Evolutionary conservation across 2,888 invertebrate genomes (phyloP).

Genomic region (Timema podura): DNA sequence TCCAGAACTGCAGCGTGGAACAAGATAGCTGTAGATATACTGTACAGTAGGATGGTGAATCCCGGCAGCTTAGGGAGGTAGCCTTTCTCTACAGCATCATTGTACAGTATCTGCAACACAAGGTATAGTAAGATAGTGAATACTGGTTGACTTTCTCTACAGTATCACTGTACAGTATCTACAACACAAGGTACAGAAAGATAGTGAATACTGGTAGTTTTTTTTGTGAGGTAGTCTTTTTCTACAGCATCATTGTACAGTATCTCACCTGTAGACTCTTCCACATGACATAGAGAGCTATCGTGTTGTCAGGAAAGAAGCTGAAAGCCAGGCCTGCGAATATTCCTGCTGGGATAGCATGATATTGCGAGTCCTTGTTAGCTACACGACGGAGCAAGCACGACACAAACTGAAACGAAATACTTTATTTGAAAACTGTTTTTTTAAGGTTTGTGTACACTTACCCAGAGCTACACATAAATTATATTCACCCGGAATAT

Average conservation of each 20-base stretch:
- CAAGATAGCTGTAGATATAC: conserved; percentile 51
- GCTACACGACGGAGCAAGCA: conserved; percentile 61
- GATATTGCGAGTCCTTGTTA: conserved; percentile 56
- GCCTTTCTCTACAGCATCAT: conserved; percentile 61
- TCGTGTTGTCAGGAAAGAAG: conserved; percentile 69
- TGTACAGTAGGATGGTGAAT: conserved; percentile 70
- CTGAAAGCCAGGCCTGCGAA: conserved; percentile 66
- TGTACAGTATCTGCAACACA: conserved; percentile 61
- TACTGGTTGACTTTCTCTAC: too few relatives aligned
- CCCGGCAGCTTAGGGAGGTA: conserved; percentile 63
- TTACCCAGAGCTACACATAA: not conserved
- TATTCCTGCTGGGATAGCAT: conserved; percentile 67
- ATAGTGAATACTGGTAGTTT: conserved; percentile 66
- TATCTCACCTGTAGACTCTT: conserved; percentile 72
- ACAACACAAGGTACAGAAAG: conserved; percentile 61
- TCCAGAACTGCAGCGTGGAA: conserved; percentile 73
- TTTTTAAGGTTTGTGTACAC: not conserved
- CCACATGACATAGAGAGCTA: conserved; percentile 79
- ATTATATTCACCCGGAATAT: conserved; percentile 56
- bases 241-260: conserved; percentile 66
- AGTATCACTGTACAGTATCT: too few relatives aligned
- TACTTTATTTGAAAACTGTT: not conserved
- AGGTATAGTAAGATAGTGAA: too few relatives aligned
- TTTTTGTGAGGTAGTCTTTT: conserved; percentile 55
- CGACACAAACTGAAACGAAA: conserved; percentile 53